These are phyloP conservation scores for Chironomus striatipennis DNA, from an alignment of 1,140 invertebrate species.

Conservation along the genomic window DNA sequence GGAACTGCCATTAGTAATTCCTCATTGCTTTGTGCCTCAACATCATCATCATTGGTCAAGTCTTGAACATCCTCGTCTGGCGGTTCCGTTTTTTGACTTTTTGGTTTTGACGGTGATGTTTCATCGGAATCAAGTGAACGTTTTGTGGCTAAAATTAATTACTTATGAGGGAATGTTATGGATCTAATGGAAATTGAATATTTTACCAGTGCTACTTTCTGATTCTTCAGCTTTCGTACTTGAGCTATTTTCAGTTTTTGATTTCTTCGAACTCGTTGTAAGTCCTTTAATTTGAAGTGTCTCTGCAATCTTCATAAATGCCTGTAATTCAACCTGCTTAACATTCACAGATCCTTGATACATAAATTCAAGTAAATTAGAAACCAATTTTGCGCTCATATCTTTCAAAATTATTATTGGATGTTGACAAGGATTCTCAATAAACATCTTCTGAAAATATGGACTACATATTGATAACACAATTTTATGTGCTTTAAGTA, in stretches of 20 bases:
- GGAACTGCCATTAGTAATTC: conserved; percentile 37
- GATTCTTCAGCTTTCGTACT: not conserved
- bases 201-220: too few relatives aligned
- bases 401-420: conserved; percentile 79
- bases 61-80: conserved; percentile 26
- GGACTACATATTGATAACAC: conserved; percentile 79
- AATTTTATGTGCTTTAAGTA: conserved; percentile 76
- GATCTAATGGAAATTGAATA: not conserved
- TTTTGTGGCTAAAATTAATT: not conserved
- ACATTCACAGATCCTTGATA: conserved; percentile 83
- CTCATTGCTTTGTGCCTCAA: conserved; percentile 31
- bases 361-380: conserved; percentile 78
- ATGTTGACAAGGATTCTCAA: conserved; percentile 77
- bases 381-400: conserved; percentile 73
- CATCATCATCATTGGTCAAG: conserved; percentile 32
- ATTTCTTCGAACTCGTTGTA: conserved; percentile 34
- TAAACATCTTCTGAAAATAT: conserved; percentile 77
- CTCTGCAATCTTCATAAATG: conserved; percentile 71
- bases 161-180: not conserved
- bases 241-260: not conserved
- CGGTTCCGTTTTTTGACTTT: conserved; percentile 26
- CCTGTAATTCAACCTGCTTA: conserved; percentile 72
- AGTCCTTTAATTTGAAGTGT: conserved; percentile 72
- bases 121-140: not conserved
- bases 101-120: not conserved